Percentiles rank a stretch among this genome's conserved stretches.
Evolutionary conservation across 37 sponge, comb jelly and placozoan species (phyloP).

Genomic region (Ephydatia muelleri): DNA sequence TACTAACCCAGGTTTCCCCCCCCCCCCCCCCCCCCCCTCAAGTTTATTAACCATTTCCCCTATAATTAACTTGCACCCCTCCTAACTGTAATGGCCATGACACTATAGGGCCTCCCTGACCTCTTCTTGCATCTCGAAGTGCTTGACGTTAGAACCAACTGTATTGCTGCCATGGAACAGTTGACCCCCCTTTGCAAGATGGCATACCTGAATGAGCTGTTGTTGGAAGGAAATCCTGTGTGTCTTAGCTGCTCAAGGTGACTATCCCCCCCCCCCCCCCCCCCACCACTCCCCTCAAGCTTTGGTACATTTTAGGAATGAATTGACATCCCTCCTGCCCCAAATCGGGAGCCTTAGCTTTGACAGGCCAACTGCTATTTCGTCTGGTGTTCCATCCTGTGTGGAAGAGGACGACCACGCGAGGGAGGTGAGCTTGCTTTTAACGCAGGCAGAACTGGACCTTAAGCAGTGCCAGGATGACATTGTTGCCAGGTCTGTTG

Average conservation of each 20-base stretch:
- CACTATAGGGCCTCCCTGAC: background rate
- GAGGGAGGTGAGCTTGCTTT: background rate
- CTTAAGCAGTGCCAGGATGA: slow-evolving; percentile 9
- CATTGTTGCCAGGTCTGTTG: background rate
- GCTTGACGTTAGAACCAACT: slow-evolving; percentile 22
- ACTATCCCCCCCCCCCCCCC: background rate
- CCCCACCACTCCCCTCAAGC: background rate
- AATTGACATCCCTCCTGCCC: background rate
- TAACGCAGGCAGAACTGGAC: slow-evolving; percentile 25
- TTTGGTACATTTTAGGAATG: background rate
- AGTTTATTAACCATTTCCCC: too few relatives aligned
- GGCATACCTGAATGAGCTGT: slow-evolving; percentile 1
- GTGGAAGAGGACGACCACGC: slow-evolving; percentile 12
- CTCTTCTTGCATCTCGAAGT: slow-evolving; percentile 16
- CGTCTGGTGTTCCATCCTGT: slow-evolving; percentile 11
- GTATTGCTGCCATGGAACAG: slow-evolving; percentile 3
- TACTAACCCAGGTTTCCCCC: too few relatives aligned
- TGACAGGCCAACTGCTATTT: slow-evolving; percentile 11
- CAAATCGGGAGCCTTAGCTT: background rate
- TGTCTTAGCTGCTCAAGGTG: slow-evolving; percentile 3
- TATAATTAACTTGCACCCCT: too few relatives aligned
- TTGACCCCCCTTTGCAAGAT: slow-evolving; percentile 2
- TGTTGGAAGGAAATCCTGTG: slow-evolving; percentile 28
- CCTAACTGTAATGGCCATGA: too few relatives aligned
- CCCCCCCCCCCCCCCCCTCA: too few relatives aligned